Percentiles rank a stretch among this genome's conserved stretches.
phyloP scores from a whole-genome alignment of 2,888 invertebrate genomes.

The Amorpha juglandis region DNA sequence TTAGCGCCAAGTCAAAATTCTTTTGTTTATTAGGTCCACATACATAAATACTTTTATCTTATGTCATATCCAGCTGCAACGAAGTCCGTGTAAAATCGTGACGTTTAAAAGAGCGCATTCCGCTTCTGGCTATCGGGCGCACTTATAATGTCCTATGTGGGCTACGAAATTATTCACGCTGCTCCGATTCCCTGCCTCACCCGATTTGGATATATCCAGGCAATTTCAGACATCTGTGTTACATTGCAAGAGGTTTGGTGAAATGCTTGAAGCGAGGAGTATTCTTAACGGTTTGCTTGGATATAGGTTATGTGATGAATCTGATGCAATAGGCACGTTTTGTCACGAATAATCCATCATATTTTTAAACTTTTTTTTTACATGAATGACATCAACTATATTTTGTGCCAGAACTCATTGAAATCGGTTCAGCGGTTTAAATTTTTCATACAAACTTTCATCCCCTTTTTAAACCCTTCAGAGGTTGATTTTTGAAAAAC shows the following conservation, averaged over 20 bases:
- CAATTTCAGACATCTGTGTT: conserved; percentile 48
- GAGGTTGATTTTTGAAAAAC: no score
- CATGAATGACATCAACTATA: no score
- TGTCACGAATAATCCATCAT: no score
- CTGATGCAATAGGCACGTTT: no score
- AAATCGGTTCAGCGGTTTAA: no score
- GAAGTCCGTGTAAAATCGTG: conserved; percentile 44
- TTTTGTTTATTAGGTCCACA: no score
- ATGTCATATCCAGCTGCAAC: not conserved
- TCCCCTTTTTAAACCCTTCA: no score
- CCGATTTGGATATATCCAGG: conserved; percentile 57
- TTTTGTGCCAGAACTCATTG: no score
- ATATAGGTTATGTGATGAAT: not conserved
- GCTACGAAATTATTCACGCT: conserved; percentile 64
- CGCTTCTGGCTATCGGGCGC: conserved; percentile 48
- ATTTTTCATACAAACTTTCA: no score
- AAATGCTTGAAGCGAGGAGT: conserved; percentile 24
- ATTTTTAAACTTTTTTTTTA: no score
- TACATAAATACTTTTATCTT: not conserved
- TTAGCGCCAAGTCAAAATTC: no score
- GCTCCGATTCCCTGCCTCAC: conserved; percentile 48
- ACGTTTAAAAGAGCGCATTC: conserved; percentile 40
- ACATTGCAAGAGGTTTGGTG: conserved; percentile 25
- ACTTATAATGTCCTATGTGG: conserved; percentile 41
- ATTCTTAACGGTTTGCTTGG: not conserved